Conservation (phyloP, 2,797 vertebrate species). For the Chaunax sp. region DNA sequence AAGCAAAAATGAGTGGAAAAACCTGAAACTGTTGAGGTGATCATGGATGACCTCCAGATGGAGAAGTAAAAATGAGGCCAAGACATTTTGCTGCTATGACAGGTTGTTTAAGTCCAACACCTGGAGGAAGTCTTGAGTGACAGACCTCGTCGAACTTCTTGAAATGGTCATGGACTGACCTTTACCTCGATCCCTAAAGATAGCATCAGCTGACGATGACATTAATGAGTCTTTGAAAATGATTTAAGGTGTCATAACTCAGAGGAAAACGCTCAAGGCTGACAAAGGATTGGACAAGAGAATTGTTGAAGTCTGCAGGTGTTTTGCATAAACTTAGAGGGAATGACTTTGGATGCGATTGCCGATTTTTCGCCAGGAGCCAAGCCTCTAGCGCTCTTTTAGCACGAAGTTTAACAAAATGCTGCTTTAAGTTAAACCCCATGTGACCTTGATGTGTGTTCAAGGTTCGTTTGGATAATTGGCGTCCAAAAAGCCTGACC, state of each 20-base stretch:
- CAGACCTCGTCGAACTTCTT: background rate
- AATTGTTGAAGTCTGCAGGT: background rate
- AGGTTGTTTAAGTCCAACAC: constrained; percentile 13
- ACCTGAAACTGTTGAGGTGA: background rate
- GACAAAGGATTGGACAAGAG: background rate
- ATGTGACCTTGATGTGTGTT: background rate
- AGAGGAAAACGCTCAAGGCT: background rate
- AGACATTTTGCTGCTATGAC: constrained; percentile 4
- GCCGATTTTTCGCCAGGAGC: background rate
- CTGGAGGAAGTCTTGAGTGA: constrained; percentile 13
- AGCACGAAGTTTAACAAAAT: background rate
- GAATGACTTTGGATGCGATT: background rate
- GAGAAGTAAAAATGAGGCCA: constrained; percentile 27
- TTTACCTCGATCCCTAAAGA: constrained; percentile 19
- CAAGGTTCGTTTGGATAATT: background rate
- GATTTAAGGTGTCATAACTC: background rate
- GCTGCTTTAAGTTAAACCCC: constrained; percentile 3
- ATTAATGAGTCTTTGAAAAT: constrained; percentile 2
- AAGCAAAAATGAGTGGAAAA: background rate
- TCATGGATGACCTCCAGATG: background rate
- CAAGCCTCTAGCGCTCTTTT: background rate
- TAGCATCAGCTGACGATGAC: constrained; percentile 1
- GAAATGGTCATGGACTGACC: constrained; percentile 17
- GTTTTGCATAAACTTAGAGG: constrained; percentile 10
- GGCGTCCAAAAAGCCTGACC: background rate